Evolutionary conservation across 2,888 invertebrate species (phyloP).

Genomic region (Drosophila emarginata): DNA sequence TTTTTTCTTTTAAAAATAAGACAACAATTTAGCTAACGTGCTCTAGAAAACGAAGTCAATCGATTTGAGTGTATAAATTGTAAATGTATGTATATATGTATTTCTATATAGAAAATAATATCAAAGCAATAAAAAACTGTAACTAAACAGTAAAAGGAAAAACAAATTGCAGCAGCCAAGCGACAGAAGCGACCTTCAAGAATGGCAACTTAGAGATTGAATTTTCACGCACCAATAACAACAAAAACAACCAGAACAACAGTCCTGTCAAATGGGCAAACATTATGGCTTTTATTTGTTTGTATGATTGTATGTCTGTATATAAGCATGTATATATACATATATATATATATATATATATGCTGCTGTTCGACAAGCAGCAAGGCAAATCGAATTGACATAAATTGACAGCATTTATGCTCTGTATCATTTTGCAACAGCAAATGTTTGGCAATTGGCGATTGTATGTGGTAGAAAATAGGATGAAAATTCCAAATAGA

Average conservation of each 20-base stretch:
- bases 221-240: slow-evolving; percentile 68
- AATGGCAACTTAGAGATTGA: slow-evolving; percentile 61
- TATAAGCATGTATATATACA: background rate
- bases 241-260: slow-evolving; percentile 29
- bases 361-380: slow-evolving; percentile 23
- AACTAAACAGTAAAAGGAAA: slow-evolving; percentile 60
- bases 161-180: slow-evolving; percentile 57
- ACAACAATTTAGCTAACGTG: background rate
- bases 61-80: slow-evolving; percentile 4
- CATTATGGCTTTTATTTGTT: slow-evolving; percentile 44
- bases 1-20: too few species aligned
- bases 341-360: slow-evolving; percentile 34
- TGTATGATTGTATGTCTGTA: slow-evolving; percentile 34
- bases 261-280: slow-evolving; percentile 52
- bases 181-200: slow-evolving; percentile 23
- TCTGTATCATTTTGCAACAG: background rate
- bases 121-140: slow-evolving; percentile 56
- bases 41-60: background rate
- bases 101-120: slow-evolving; percentile 3
- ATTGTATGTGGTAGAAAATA: background rate
- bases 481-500: background rate
- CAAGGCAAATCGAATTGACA: slow-evolving; percentile 63
- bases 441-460: background rate
- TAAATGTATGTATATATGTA: slow-evolving; percentile 18
- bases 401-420: slow-evolving; percentile 59